Conservation (phyloP, 2,113 vertebrate genomes). For the Oreotrochilus melanogaster region DNA sequence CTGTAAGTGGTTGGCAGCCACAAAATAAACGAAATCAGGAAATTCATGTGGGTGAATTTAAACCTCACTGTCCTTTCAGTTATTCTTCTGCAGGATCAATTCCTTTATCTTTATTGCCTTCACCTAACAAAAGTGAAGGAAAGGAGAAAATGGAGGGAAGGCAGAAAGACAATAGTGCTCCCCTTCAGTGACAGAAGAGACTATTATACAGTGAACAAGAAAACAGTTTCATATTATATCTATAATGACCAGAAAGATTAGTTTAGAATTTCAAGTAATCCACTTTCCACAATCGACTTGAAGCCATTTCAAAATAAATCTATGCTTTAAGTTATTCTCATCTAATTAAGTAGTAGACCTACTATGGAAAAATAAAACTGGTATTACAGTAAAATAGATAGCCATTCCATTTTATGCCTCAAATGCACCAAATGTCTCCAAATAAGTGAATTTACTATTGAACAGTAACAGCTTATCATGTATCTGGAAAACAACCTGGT, state of each 20-base stretch:
- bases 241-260: neutral
- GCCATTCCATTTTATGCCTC: neutral
- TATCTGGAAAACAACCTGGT: neutral
- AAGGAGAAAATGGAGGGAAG: neutral
- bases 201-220: neutral
- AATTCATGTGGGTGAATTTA: neutral
- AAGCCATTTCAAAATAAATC: neutral
- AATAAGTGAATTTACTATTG: neutral
- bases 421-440: neutral
- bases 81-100: neutral
- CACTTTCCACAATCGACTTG: neutral
- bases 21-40: neutral
- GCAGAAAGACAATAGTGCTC: neutral
- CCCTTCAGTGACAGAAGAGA: neutral
- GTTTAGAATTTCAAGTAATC: neutral
- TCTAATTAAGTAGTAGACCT: neutral
- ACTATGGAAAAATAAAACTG: neutral
- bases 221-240: neutral
- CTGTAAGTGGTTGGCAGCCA: neutral
- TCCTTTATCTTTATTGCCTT: neutral
- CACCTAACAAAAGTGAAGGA: neutral
- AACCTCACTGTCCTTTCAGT: neutral
- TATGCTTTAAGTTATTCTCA: neutral
- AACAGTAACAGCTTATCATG: fast-evolving
- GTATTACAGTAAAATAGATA: neutral